A percentile compares a stretch with the other conserved stretches of the same genome.
These are phyloP conservation scores for Orchesella flavescens DNA, from an alignment of 2,888 invertebrate genomes.

Conservation along the genomic window DNA sequence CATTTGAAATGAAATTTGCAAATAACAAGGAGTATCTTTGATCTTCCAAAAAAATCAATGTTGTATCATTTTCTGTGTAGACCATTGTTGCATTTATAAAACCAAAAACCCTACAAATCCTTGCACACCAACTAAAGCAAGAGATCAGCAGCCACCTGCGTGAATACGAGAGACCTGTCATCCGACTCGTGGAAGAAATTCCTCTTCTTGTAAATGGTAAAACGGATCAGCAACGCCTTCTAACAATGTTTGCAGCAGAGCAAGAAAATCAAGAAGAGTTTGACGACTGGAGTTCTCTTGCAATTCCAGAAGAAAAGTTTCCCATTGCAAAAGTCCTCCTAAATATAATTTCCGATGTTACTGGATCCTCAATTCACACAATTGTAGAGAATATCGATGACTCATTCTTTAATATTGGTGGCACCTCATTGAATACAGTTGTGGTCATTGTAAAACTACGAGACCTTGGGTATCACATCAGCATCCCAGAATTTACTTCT, in stretches of 20 bases:
- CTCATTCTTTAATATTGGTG: constrained; percentile 89
- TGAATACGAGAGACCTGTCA: constrained; percentile 68
- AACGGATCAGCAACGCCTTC: constrained; percentile 85
- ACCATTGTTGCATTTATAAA: constrained; percentile 67
- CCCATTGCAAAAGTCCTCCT: constrained; percentile 80
- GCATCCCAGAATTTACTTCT: constrained; percentile 86
- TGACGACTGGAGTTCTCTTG: constrained; percentile 79
- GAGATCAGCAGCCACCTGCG: constrained; percentile 55
- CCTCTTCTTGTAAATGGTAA: constrained; percentile 92
- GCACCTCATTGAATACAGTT: constrained; percentile 91
- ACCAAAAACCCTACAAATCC: constrained; percentile 25
- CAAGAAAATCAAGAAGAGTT: constrained; percentile 49
- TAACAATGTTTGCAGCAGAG: constrained; percentile 82
- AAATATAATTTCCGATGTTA: constrained; percentile 83
- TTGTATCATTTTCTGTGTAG: constrained; percentile 12
- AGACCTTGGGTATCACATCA: constrained; percentile 84
- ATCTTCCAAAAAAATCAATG: no score
- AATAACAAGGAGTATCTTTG: no score
- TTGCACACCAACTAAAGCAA: constrained; percentile 26
- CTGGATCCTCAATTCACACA: constrained; percentile 76
- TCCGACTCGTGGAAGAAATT: constrained; percentile 78
- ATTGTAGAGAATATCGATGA: constrained; percentile 79
- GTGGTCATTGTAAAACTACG: constrained; percentile 85
- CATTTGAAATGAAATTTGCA: constrained; percentile 11
- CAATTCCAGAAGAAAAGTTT: constrained; percentile 78